These are phyloP conservation scores for Pachycephala philippinensis DNA, from an alignment of 2,113 vertebrate genomes.

Conservation along the genomic window DNA sequence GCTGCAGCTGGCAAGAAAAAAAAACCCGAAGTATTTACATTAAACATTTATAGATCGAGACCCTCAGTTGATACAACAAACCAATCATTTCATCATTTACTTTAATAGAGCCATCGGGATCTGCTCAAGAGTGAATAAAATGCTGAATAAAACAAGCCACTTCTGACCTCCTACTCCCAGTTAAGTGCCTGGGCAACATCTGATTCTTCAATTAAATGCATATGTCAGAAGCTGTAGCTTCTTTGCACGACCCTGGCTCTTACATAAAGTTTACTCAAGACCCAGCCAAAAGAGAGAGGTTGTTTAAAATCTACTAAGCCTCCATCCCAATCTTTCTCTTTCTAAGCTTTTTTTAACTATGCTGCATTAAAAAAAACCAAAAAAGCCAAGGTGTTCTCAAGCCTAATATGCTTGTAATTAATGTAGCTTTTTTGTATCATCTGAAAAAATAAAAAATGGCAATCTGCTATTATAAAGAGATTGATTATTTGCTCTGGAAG, in stretches of 20 bases:
- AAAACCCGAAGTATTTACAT: neutral
- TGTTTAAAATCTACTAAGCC: neutral
- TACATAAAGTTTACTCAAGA: neutral
- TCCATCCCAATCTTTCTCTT: neutral
- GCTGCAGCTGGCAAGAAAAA: conserved; percentile 44
- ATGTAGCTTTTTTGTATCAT: neutral
- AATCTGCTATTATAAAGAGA: neutral
- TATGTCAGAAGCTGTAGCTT: neutral
- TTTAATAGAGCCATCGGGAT: neutral
- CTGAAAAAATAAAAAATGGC: neutral
- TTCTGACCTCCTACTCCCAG: neutral
- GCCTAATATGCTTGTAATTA: neutral
- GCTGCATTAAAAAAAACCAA: neutral
- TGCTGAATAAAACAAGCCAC: neutral
- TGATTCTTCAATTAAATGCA: neutral
- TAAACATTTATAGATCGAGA: neutral
- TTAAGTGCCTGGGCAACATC: neutral
- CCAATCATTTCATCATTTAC: neutral
- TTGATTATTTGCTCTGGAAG: neutral
- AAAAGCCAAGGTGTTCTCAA: neutral
- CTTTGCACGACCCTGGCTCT: neutral
- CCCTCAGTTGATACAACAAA: neutral
- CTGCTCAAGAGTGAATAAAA: neutral
- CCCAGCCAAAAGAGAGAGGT: neutral
- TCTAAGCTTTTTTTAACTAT: neutral